A percentile compares a stretch with the other conserved stretches of the same genome.
Conservation (phyloP, 2,888 invertebrate species). For the Drosophila mimetica region DNA sequence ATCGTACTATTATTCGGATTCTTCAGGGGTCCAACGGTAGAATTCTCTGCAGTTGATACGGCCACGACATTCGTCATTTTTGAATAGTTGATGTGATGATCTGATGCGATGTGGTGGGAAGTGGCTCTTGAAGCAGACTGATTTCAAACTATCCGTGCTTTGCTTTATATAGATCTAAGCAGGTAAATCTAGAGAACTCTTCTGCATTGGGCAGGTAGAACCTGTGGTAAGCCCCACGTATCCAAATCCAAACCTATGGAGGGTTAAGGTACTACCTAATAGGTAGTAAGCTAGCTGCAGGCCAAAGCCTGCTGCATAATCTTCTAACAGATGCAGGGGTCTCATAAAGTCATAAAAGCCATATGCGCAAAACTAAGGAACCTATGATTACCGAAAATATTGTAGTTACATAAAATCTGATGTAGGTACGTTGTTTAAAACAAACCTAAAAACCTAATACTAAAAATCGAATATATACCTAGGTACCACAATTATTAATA, state of each 20-base stretch:
- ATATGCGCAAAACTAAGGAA: neutral
- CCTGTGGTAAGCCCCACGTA: neutral
- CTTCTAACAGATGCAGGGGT: neutral
- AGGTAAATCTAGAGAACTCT: neutral
- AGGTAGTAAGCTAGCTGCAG: neutral
- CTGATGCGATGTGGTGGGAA: no score
- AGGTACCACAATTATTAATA: no score
- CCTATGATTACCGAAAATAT: neutral
- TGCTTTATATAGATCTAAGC: slow-evolving; percentile 2
- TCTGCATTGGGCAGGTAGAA: neutral
- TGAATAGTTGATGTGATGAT: no score
- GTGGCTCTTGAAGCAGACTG: neutral
- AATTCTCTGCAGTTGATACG: neutral
- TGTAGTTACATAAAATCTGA: no score
- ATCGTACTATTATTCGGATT: neutral
- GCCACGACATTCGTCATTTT: neutral
- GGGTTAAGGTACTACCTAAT: no score
- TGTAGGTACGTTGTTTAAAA: no score
- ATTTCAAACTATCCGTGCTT: neutral
- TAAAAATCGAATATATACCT: no score
- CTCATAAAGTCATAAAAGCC: neutral
- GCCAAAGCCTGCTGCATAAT: neutral
- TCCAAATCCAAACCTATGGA: neutral
- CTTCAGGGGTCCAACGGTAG: neutral
- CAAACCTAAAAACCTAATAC: no score